Percentiles rank a stretch among this genome's conserved stretches.
These are phyloP conservation scores for Phylloscopus collybita DNA, from an alignment of 2,797 vertebrate species.

Conservation along the genomic window DNA sequence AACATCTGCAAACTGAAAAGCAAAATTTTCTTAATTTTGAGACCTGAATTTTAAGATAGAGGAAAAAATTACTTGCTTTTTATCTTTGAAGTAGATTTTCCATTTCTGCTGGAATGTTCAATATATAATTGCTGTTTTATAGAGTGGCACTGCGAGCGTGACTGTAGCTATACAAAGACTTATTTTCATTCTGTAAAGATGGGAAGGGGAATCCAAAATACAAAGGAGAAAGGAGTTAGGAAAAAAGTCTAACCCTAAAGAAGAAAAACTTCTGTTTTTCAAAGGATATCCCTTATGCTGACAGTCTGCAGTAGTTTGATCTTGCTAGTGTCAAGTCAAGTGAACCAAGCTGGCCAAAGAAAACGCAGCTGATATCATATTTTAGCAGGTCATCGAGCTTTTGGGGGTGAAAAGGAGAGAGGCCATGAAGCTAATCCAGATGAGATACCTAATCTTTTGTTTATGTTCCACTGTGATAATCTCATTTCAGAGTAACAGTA, in stretches of 20 bases:
- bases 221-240: neutral
- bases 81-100: neutral
- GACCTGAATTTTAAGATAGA: neutral
- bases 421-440: constrained; percentile 68
- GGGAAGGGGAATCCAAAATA: constrained; percentile 5
- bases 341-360: constrained; percentile 74
- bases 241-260: constrained; percentile 9
- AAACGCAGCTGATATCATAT: constrained; percentile 72
- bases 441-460: constrained; percentile 74
- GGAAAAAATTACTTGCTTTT: neutral
- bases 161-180: neutral
- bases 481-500: constrained; percentile 33
- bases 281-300: constrained; percentile 83
- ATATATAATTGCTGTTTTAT: neutral
- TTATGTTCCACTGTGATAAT: constrained; percentile 74
- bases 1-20: neutral
- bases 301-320: constrained; percentile 74
- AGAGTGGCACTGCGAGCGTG: neutral
- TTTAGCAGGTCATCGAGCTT: constrained; percentile 72
- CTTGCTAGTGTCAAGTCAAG: constrained; percentile 68
- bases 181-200: neutral
- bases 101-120: neutral
- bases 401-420: constrained; percentile 68
- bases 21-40: neutral
- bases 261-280: constrained; percentile 76